Base-by-base conservation (phyloP, 2,888 invertebrate genomes). In the Pseudococcus viburni region DNA sequence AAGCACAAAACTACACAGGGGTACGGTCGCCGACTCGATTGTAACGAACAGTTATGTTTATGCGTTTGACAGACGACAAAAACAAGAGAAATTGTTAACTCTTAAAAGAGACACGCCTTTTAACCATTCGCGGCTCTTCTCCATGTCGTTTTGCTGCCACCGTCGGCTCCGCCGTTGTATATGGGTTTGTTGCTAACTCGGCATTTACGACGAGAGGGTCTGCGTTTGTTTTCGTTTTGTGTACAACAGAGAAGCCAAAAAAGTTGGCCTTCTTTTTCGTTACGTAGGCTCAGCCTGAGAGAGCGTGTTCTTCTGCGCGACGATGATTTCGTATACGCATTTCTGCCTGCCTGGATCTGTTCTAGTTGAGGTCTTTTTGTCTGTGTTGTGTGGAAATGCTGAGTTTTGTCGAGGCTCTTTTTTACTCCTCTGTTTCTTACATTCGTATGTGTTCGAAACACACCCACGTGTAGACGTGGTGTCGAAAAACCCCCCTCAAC, bases 41-140 rank as follows among this genome's bases (percentile, higher is more conserved):
- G 87, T 87, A 87, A 77, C 73, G 87, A 87, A 87, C 87, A 87
- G 73, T 87, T 33, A 48, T 87, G 87, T 87, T 87, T 87, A 87
- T 87, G 87, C 87, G 73, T 87, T 87, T 87, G 87, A 87, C 87
- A 87, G 77, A 87, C 87, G 87, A 87, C 87, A 87, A 87, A 87
- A 87, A 87, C 87, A 87, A 87, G 87, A 87, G 87, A 87, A 87
- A 87, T 87, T 46, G 87, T 77, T 87, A 42, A 77, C 87, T 73
- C 46, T 87, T 87, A 87, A 87, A 87, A 87, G 48, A 87, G 87
- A 87, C 87, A 87, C 87, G 87, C 87, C 87, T 87, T 87, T 87
- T 87, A 87, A 87, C 73, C 87, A 77, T 86, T 84, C 64, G 64
- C 64, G 51, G 12, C 51, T 51, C 51, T 51, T 64, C 64, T 64